Conservation (phyloP, 2,888 invertebrate species). For the Caenorhabditis zanzibari region DNA sequence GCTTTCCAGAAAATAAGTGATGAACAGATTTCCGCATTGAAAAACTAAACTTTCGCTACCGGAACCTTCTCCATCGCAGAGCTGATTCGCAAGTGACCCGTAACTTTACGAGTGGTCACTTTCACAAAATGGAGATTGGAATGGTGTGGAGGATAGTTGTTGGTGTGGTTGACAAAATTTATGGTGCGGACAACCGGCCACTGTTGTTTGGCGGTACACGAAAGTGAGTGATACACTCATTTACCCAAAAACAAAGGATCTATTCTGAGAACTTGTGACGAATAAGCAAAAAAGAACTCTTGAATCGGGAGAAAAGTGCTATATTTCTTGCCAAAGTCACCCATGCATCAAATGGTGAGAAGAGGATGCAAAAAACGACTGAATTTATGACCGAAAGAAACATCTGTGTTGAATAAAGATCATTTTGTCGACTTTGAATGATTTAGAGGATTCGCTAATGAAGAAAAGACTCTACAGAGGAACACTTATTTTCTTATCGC, state of each 20-base stretch:
- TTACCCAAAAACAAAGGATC: conserved; percentile 28
- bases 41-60: conserved; percentile 12
- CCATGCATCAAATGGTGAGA: conserved; percentile 2
- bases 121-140: not conserved
- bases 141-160: conserved; percentile 15
- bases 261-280: not conserved
- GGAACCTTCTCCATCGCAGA: not conserved
- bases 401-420: conserved; percentile 18
- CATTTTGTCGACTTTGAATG: not conserved
- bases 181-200: conserved; percentile 45
- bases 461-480: no score
- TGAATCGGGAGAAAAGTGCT: not conserved
- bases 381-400: not conserved
- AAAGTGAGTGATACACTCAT: conserved; percentile 40
- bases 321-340: not conserved
- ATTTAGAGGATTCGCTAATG: not conserved
- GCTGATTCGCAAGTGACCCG: conserved; percentile 43
- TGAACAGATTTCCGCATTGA: not conserved
- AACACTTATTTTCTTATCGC: not conserved
- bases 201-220: conserved; percentile 36
- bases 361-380: conserved; percentile 5
- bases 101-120: conserved; percentile 41
- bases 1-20: not conserved
- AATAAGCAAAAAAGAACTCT: not conserved
- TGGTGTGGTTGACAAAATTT: conserved; percentile 44